Conservation (phyloP, 2,888 invertebrate genomes). For the Crocallis elinguaria region DNA sequence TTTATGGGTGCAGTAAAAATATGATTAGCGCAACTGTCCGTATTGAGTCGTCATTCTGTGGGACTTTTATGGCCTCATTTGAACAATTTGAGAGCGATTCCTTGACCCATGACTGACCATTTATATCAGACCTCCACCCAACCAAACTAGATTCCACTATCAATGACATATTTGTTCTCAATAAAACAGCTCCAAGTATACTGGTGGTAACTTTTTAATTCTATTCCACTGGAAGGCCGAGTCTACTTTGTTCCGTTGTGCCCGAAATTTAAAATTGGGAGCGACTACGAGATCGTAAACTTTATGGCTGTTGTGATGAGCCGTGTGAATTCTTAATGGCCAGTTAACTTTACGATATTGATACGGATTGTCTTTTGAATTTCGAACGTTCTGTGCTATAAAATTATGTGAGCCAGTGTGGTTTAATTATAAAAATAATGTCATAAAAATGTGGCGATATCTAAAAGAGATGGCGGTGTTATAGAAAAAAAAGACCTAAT, state of each 20-base stretch:
- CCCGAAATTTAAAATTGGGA: constrained; percentile 65
- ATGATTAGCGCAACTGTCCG: constrained; percentile 69
- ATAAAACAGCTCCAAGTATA: constrained; percentile 41
- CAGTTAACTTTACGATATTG: constrained; percentile 44
- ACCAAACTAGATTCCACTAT: constrained; percentile 30
- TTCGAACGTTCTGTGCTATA: constrained; percentile 26
- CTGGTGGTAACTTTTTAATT: constrained; percentile 51
- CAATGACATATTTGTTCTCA: constrained; percentile 26
- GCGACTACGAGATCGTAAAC: constrained; percentile 67
- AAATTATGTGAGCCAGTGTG: constrained; percentile 14
- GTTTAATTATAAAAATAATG: constrained; percentile 6
- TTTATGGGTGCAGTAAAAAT: constrained; percentile 75
- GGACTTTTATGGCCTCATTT: constrained; percentile 78
- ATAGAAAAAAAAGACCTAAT: constrained; percentile 85
- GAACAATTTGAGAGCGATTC: constrained; percentile 72
- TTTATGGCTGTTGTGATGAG: constrained; percentile 68
- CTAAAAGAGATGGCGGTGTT: constrained; percentile 77
- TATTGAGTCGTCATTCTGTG: constrained; percentile 74
- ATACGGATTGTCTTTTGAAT: constrained; percentile 42
- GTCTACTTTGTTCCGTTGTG: constrained; percentile 53
- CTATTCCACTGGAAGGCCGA: constrained; percentile 46
- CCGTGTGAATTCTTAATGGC: constrained; percentile 68
- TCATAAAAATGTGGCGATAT: constrained; percentile 29
- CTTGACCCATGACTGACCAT: constrained; percentile 69
- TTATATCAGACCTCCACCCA: constrained; percentile 45